These are phyloP conservation scores for Elysia chlorotica DNA, from an alignment of 1,140 invertebrate genomes.

Conservation along the genomic window DNA sequence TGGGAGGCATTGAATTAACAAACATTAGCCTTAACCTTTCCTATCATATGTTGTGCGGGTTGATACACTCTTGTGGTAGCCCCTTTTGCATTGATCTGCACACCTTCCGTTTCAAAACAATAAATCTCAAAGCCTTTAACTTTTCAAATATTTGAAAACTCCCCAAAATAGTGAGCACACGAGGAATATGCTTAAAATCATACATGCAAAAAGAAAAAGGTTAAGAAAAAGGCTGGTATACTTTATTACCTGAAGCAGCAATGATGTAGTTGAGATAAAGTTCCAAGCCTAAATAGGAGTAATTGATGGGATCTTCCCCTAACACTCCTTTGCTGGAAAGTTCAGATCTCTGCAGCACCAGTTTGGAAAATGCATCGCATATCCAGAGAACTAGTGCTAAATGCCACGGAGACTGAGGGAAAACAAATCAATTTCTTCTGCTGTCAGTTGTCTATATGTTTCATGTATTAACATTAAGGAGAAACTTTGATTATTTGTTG, in stretches of 20 bases:
- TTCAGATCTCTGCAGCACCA: slow-evolving; percentile 29
- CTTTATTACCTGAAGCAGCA: slow-evolving; percentile 37
- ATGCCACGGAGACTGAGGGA: slow-evolving; percentile 48
- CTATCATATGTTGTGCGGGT: no score
- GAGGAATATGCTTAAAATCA: no score
- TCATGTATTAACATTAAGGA: not conserved
- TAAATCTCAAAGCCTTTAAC: no score
- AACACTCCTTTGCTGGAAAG: not conserved
- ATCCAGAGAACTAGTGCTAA: slow-evolving; percentile 47
- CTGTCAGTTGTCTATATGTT: not conserved
- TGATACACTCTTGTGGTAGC: no score
- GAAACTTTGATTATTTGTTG: no score
- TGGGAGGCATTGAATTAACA: no score
- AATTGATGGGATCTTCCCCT: slow-evolving; percentile 42
- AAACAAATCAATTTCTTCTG: not conserved
- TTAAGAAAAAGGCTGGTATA: not conserved
- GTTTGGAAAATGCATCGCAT: slow-evolving; percentile 53
- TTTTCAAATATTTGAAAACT: no score
- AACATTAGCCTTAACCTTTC: no score
- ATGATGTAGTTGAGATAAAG: slow-evolving; percentile 49
- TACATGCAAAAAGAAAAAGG: not conserved
- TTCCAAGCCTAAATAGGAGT: slow-evolving; percentile 49
- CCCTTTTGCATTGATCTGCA: no score
- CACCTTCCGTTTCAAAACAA: no score
- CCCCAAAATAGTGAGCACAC: no score